Base-by-base conservation (phyloP, 2,888 invertebrate genomes). In the Junonia oenone region DNA sequence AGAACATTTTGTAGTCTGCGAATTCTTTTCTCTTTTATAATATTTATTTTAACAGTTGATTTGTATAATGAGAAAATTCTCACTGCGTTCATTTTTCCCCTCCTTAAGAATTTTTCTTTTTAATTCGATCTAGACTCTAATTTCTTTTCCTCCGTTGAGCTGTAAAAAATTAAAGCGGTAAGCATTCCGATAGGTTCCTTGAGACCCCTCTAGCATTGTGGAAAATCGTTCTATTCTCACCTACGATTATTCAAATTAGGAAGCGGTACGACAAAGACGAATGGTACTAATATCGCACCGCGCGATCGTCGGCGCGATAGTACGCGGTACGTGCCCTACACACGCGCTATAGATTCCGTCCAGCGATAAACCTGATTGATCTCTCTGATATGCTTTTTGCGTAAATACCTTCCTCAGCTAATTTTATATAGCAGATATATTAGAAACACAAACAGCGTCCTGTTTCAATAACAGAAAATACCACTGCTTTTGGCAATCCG, bases 211-310 rank as follows among this genome's bases (percentile, higher is more conserved):
- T 47, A 8, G 40, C 22, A 40, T 40, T 31, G 47, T 40, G 47
- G 45, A 49, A 49, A 55, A 45, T 45, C 48, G 53, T 58, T 48
- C 58, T 47, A 85, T 88, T 88, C 86, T 84, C 84, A 87, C 87
- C 84, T 82, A 76, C 84, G 88, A 90, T 90, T 90, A 90, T 90
- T 89, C 83, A 89, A 90, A 90, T 90, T 83, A 90, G 86, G 81
- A 79, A 88, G 81, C 76, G 81, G 81, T 78, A 85, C 86, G 90
- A 90, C 90, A 89, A 83, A 89, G 90, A 90, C 88, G 89, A 88
- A 90, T 90, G 88, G 87, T 78, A 78, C 80, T 88, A 87, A 89
- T 89, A 89, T 85, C 87, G 86, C 75, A 75, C 71, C 74, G 70
- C 68, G 80, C 79, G 89, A 89, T 88, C 77, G 79, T 78, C 68